Conservation (phyloP, 2,888 invertebrate genomes). For the Pinctada fucata region DNA sequence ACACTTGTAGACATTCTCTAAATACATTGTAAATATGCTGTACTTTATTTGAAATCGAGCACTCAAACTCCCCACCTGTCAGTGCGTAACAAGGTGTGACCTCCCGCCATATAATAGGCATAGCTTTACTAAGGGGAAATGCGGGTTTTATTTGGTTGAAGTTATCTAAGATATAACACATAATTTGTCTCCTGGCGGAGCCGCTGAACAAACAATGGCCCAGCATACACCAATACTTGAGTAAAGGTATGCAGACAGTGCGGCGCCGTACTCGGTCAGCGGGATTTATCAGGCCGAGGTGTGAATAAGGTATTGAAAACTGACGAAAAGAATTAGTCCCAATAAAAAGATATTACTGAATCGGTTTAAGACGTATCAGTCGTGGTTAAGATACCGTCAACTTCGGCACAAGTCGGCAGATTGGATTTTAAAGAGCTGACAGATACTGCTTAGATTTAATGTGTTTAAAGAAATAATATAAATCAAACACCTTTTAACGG, state of each 20-base stretch:
- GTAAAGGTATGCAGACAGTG: slow-evolving; percentile 53
- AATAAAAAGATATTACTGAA: slow-evolving; percentile 43
- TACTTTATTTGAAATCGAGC: no score
- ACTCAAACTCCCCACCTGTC: no score
- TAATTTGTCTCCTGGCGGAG: slow-evolving; percentile 31
- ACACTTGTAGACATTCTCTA: no score
- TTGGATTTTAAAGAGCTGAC: slow-evolving; percentile 14
- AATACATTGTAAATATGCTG: no score
- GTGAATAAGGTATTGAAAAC: slow-evolving; percentile 60
- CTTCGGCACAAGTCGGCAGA: slow-evolving; percentile 22
- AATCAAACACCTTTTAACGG: neutral
- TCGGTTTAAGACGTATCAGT: slow-evolving; percentile 29
- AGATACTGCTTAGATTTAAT: neutral
- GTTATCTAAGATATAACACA: slow-evolving; percentile 39
- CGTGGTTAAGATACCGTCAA: slow-evolving; percentile 20
- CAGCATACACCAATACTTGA: slow-evolving; percentile 38
- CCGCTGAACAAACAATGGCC: slow-evolving; percentile 39
- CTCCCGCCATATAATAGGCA: no score
- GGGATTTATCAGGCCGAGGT: slow-evolving; percentile 50
- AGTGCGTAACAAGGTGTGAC: no score
- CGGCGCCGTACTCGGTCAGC: slow-evolving; percentile 51
- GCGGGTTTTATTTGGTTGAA: slow-evolving; percentile 38
- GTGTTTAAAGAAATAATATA: neutral
- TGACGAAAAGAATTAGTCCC: slow-evolving; percentile 44
- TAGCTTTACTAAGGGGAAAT: slow-evolving; percentile 12